Evolutionary conservation across 1,140 invertebrate genomes (phyloP), one percentile per base, ranked within the genome.

Genomic region (Mya arenaria): DNA sequence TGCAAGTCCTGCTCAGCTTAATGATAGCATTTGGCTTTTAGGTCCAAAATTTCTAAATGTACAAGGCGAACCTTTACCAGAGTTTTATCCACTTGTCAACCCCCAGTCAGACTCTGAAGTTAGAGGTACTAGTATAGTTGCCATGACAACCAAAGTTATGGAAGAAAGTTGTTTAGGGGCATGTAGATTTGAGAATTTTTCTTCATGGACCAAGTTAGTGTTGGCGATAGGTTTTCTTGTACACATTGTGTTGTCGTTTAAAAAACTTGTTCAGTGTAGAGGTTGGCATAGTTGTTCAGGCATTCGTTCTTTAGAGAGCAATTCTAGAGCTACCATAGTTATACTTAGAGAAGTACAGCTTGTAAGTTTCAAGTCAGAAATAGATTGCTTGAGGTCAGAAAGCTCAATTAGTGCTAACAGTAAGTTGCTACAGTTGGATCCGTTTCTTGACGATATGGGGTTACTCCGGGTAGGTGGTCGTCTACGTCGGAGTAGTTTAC

Each of bases 391-490:
- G 25, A 2, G 8, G 10, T 1, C 2, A 10, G n/a, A 23, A 28
- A 23, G 5, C 17, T 37, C n/a, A 13, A 15, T 60, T n/a, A n/a
- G 36, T n/a, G 32, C 25, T 32, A 30, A 34, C 15, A 55, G 58
- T 13, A 10, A 25, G 2, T 37, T 73, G 6, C 8, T 41, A 8
- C 1, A 19, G 1, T 58, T 85, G 10, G 63, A 68, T 23, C 84
- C 84, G 32, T 66, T 72, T 37, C 23, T 82, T 4, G 79, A 85
- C 39, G 55, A 71, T 30, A 25, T 34, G 8, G 80, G 66, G 13
- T 1, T 78, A 17, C n/a, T 85, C 3, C 41, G 84, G 3, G 78
- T 85, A 30, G 79, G 84, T 10, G 79, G 84, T n/a, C 44, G 84
- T 36, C 28, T 77, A 10, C 62, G 30, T 8, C 36, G 62, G 13